Percentiles rank a stretch among this genome's conserved stretches.
Conservation (phyloP, 1,140 invertebrate genomes). For the Limonius californicus region DNA sequence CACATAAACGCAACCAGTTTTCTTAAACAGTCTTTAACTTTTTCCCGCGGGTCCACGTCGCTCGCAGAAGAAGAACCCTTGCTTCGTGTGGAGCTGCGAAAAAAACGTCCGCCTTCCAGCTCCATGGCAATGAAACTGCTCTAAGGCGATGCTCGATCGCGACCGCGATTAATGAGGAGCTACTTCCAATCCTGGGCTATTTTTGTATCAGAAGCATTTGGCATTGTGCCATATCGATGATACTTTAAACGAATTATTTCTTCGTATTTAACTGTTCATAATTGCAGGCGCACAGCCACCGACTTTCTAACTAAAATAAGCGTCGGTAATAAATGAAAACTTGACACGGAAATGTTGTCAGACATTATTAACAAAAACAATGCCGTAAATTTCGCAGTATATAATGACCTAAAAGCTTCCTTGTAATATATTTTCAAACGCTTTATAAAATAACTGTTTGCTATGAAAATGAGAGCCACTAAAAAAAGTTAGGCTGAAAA, state of each 20-base stretch:
- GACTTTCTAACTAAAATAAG: not conserved
- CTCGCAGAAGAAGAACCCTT: constrained; percentile 58
- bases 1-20: constrained; percentile 88
- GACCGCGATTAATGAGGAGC: not conserved
- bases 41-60: constrained; percentile 64
- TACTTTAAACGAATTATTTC: not conserved
- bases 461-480: no score
- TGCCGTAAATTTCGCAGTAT: no score
- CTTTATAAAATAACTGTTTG: no score
- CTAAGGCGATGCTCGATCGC: not conserved
- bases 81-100: constrained; percentile 57
- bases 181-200: not conserved
- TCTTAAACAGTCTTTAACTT: constrained; percentile 75
- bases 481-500: no score
- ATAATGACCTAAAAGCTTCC: no score
- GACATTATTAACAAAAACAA: no score
- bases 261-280: not conserved
- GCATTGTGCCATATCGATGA: not conserved
- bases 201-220: not conserved
- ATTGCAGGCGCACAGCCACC: not conserved
- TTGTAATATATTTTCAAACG: no score
- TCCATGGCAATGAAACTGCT: not conserved
- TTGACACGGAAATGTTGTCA: no score
- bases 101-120: constrained; percentile 5
- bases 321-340: not conserved